Evolutionary conservation across 2,888 invertebrate species (phyloP).

Genomic region (Abscondita cerata): DNA sequence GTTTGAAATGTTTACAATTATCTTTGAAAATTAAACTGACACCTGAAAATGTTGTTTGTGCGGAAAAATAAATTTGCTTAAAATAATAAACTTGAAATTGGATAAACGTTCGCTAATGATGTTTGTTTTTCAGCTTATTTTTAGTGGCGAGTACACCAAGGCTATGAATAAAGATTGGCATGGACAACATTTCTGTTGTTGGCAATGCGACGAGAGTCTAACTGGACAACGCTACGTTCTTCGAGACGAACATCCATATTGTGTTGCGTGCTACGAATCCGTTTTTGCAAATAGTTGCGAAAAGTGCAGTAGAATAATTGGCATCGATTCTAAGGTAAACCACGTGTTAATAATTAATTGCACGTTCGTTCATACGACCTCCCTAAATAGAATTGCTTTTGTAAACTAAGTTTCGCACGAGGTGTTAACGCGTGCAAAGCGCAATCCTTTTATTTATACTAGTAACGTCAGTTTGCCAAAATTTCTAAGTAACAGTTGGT

Average conservation of each 20-base stretch:
- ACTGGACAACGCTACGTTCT: conserved; percentile 98
- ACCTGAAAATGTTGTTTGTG: background rate
- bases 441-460: too few species aligned
- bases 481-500: too few species aligned
- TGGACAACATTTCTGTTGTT: conserved; percentile 98
- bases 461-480: too few species aligned
- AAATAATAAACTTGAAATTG: background rate
- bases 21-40: conserved; percentile 1
- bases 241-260: conserved; percentile 98
- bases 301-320: conserved; percentile 95
- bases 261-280: conserved; percentile 99
- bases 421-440: too few species aligned
- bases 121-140: conserved; percentile 83
- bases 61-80: background rate
- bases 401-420: too few species aligned
- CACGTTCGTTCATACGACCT: too few species aligned
- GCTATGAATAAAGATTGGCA: conserved; percentile 99
- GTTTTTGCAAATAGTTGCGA: conserved; percentile 98
- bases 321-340: conserved; percentile 95
- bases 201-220: conserved; percentile 96
- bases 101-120: conserved; percentile 4
- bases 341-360: too few species aligned
- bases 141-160: conserved; percentile 99
- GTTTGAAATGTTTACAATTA: background rate
- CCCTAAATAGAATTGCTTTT: too few species aligned